phyloP scores from a whole-genome alignment of 1,140 invertebrate genomes.

The Hetaerina americana region DNA sequence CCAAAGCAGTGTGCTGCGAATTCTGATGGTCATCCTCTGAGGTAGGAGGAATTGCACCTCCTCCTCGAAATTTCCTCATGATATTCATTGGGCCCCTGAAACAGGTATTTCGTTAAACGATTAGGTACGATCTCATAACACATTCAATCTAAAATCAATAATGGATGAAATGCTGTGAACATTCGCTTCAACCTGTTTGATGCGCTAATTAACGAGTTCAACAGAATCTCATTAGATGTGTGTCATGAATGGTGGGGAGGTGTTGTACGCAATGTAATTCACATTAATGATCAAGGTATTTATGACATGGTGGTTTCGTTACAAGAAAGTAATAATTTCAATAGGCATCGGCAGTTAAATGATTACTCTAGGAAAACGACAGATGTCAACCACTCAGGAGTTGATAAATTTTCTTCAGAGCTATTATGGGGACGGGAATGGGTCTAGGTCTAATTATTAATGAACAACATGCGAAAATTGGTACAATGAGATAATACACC shows the following conservation, averaged over 20 bases:
- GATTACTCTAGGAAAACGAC: too few species aligned
- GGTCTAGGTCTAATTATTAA: too few species aligned
- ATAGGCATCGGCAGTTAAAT: too few species aligned
- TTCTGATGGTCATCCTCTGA: constrained; percentile 34
- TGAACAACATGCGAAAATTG: too few species aligned
- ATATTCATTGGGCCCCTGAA: constrained; percentile 17
- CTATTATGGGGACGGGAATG: too few species aligned
- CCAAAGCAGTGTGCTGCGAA: constrained; percentile 68
- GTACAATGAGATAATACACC: background rate
- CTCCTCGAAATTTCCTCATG: constrained; percentile 19
- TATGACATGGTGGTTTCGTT: too few species aligned
- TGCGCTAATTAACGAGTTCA: background rate
- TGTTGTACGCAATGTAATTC: too few species aligned
- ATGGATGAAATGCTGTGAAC: background rate
- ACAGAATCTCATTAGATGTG: background rate
- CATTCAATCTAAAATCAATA: background rate
- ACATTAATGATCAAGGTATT: too few species aligned
- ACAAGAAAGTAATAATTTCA: too few species aligned
- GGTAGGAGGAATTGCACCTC: background rate
- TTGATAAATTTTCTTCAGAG: too few species aligned
- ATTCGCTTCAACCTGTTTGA: background rate
- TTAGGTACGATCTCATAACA: background rate
- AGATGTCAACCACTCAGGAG: too few species aligned
- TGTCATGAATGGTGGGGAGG: too few species aligned
- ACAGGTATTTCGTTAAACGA: background rate